These are phyloP conservation scores for Cephus spinipes DNA, from an alignment of 2,888 invertebrate genomes.

Conservation along the genomic window DNA sequence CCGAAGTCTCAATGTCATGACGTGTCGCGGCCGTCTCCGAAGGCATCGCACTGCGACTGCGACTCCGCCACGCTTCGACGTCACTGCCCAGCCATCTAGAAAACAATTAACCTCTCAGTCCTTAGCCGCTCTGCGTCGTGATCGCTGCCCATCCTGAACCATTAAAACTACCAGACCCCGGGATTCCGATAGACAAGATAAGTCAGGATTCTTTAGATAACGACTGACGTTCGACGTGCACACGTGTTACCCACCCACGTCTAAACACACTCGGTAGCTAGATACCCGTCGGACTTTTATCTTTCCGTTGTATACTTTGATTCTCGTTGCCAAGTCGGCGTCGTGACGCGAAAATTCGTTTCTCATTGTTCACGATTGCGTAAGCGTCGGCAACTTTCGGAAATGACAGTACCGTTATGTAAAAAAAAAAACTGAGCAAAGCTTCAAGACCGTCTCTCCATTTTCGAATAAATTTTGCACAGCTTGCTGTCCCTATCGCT, in stretches of 20 bases:
- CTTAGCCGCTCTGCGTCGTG: background rate
- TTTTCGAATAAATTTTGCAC: background rate
- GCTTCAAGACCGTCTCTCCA: background rate
- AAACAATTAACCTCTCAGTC: background rate
- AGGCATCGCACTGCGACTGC: constrained; percentile 17
- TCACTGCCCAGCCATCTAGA: background rate
- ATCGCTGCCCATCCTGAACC: background rate
- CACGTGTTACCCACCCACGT: background rate
- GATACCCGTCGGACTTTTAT: background rate
- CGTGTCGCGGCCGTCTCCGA: constrained; percentile 18
- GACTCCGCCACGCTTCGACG: constrained; percentile 8
- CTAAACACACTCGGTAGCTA: background rate
- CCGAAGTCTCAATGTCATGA: constrained; percentile 26
- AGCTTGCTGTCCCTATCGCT: background rate
- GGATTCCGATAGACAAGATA: background rate
- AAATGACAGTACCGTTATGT: background rate
- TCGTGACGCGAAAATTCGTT: background rate
- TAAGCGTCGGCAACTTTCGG: background rate
- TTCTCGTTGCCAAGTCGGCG: background rate
- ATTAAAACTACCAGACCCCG: background rate
- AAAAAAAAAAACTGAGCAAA: background rate
- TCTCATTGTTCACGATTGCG: background rate
- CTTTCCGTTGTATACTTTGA: background rate
- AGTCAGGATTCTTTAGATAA: background rate
- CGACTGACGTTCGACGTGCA: background rate